Conservation (phyloP, 2,797 vertebrate species). For the Poecilia picta region DNA sequence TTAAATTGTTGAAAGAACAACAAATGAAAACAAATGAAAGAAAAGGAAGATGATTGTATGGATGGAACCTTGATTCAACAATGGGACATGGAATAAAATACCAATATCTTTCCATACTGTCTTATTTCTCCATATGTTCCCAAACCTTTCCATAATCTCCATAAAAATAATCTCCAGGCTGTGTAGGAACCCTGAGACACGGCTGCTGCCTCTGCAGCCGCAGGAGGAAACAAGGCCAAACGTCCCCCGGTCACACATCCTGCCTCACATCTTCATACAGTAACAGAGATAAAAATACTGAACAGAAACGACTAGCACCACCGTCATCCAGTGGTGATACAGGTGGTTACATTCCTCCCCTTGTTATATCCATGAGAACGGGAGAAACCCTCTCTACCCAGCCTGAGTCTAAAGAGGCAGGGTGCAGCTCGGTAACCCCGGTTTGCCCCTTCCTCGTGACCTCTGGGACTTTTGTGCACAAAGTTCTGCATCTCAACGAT, state of each 20-base stretch:
- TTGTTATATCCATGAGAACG: constrained; percentile 58
- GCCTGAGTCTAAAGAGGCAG: constrained; percentile 73
- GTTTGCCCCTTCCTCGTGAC: constrained; percentile 43
- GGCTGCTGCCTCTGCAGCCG: background rate
- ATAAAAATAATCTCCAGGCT: background rate
- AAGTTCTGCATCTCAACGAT: constrained; percentile 19
- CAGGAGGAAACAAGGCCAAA: constrained; percentile 29
- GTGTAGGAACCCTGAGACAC: constrained; percentile 3
- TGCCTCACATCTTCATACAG: constrained; percentile 53
- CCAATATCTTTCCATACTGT: background rate
- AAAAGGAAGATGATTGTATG: background rate
- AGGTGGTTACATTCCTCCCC: constrained; percentile 68
- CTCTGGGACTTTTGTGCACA: constrained; percentile 26
- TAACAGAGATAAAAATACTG: constrained; percentile 68
- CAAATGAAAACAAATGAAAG: background rate
- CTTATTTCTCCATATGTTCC: background rate
- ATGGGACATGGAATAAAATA: background rate
- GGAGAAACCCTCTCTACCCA: constrained; percentile 59
- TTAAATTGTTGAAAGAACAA: too few species aligned
- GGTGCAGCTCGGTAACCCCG: constrained; percentile 62
- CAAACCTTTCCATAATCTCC: background rate
- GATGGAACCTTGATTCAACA: background rate
- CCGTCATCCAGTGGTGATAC: constrained; percentile 41
- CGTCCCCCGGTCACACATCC: constrained; percentile 42
- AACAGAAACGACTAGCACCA: constrained; percentile 54